phyloP scores from a whole-genome alignment of 2,888 invertebrate species.

The Falcaria lacertinaria region DNA sequence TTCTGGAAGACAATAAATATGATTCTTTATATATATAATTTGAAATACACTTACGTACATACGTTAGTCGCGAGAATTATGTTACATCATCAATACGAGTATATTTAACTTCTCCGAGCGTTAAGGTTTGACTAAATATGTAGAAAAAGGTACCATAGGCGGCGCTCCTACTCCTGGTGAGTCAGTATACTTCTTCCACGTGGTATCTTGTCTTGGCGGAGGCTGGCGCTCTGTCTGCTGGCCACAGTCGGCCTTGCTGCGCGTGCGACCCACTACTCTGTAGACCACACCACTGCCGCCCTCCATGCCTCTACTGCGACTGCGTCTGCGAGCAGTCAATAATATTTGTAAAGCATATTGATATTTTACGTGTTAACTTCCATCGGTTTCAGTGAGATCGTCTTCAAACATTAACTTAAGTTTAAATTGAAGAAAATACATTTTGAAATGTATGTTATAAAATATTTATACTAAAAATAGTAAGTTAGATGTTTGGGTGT shows the following conservation, averaged over 20 bases:
- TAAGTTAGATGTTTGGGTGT: no score
- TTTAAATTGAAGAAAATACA: no score
- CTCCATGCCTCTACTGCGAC: conserved; percentile 76
- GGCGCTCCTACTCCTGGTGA: conserved; percentile 82
- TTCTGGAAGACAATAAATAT: conserved; percentile 31
- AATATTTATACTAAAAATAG: no score
- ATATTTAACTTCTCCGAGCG: no score
- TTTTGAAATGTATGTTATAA: no score
- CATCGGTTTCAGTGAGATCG: no score
- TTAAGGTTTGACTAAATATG: not conserved
- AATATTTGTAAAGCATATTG: no score
- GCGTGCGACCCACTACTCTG: conserved; percentile 69
- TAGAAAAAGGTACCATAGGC: conserved; percentile 43
- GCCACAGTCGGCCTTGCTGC: conserved; percentile 72
- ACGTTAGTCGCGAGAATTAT: no score
- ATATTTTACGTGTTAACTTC: no score
- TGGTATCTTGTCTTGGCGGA: conserved; percentile 67
- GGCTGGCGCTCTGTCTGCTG: conserved; percentile 73
- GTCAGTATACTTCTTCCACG: conserved; percentile 83
- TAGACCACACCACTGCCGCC: conserved; percentile 78
- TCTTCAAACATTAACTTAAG: no score
- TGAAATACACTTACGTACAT: no score
- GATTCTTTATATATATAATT: not conserved
- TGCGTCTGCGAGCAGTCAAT: conserved; percentile 60
- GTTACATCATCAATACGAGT: no score